Evolutionary conservation across 2,888 invertebrate genomes (phyloP).

Genomic region (Abscondita cerata): DNA sequence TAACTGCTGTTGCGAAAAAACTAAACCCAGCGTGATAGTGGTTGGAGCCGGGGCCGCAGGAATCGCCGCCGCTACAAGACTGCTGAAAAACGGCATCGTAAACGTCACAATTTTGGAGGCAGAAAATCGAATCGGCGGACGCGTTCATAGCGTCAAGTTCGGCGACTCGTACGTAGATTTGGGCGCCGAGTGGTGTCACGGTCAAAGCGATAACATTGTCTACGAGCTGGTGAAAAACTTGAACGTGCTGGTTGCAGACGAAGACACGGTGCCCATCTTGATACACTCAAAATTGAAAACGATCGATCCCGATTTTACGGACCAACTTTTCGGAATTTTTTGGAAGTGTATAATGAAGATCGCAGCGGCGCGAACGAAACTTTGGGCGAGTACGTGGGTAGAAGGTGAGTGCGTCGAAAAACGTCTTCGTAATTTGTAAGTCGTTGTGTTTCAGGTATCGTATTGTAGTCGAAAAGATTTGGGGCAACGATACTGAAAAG

Average conservation of each 20-base stretch:
- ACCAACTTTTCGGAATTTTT: conserved; percentile 27
- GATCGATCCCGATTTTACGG: conserved; percentile 13
- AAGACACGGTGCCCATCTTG: conserved; percentile 17
- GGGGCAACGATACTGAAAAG: conserved; percentile 4
- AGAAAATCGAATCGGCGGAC: conserved; percentile 45
- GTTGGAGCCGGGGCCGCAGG: conserved; percentile 67
- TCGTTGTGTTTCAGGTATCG: background rate
- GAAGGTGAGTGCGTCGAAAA: conserved; percentile 68
- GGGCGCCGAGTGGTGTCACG: conserved; percentile 48
- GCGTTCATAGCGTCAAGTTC: conserved; percentile 41
- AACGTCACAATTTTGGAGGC: conserved; percentile 58
- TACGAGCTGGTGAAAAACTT: conserved; percentile 41
- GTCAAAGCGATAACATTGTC: conserved; percentile 44
- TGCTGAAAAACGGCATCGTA: conserved; percentile 58
- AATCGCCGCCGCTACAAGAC: conserved; percentile 62
- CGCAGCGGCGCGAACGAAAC: conserved; percentile 23
- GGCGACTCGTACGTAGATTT: conserved; percentile 44
- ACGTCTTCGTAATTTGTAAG: background rate
- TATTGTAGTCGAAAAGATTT: background rate
- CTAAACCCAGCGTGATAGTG: conserved; percentile 55
- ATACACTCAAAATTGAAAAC: conserved; percentile 23
- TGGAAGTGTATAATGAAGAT: conserved; percentile 32
- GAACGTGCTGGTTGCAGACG: conserved; percentile 40
- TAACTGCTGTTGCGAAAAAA: too few relatives aligned
- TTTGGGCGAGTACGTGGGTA: conserved; percentile 67